phyloP scores from a whole-genome alignment of 2,113 vertebrate genomes.

The Typhlomys cinereus region DNA sequence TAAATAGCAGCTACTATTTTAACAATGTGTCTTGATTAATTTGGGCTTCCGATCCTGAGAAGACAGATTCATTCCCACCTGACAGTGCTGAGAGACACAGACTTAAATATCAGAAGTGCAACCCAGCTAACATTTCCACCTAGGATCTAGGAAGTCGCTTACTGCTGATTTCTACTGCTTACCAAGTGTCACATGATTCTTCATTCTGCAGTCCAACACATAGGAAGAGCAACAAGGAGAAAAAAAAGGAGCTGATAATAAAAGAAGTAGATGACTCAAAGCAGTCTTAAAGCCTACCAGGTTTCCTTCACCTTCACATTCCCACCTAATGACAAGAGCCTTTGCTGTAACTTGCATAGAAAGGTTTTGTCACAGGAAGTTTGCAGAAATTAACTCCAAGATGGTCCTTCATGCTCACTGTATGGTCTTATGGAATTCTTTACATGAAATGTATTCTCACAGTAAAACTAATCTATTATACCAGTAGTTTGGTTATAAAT shows the following conservation, averaged over 20 bases:
- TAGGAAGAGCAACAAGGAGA: background rate
- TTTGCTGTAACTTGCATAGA: constrained; percentile 29
- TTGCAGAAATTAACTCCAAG: background rate
- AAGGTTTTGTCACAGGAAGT: constrained; percentile 16
- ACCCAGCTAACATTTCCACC: constrained; percentile 33
- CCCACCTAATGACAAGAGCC: constrained; percentile 1
- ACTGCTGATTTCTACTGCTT: constrained; percentile 50
- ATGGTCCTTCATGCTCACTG: background rate
- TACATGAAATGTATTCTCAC: background rate
- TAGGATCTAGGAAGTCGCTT: constrained; percentile 44
- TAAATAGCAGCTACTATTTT: constrained; percentile 73
- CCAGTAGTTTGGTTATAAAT: background rate
- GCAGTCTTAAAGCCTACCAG: constrained; percentile 43
- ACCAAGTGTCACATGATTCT: background rate
- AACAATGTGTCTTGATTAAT: constrained; percentile 78
- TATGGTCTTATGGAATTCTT: background rate
- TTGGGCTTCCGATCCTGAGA: constrained; percentile 69
- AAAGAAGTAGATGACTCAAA: constrained; percentile 44
- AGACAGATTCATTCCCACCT: constrained; percentile 75
- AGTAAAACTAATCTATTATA: background rate
- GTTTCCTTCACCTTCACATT: background rate
- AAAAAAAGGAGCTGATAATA: constrained; percentile 48
- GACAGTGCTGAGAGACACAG: constrained; percentile 66
- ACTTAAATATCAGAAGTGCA: constrained; percentile 70
- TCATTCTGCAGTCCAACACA: constrained; percentile 51